A percentile compares a stretch with the other conserved stretches of the same genome.
Conservation (phyloP, 2,888 invertebrate species). For the Drosophila leonis region DNA sequence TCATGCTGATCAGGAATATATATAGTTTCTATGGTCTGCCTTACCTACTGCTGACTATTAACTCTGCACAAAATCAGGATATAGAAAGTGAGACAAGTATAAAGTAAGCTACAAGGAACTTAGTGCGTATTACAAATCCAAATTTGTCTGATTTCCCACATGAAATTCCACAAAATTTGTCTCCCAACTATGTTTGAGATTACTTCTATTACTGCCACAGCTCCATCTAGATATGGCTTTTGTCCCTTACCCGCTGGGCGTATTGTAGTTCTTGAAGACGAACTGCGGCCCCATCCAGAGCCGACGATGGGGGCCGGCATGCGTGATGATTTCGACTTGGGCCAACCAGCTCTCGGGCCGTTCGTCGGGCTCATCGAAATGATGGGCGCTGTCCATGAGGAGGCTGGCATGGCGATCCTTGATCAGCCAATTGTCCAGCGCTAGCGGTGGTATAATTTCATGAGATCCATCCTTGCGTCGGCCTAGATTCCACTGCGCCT, state of each 20-base stretch:
- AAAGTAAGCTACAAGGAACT: no score
- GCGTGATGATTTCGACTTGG: conserved; percentile 98
- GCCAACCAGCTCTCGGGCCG: conserved; percentile 96
- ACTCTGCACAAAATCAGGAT: no score
- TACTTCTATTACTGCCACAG: no score
- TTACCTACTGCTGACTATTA: no score
- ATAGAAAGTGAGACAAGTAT: no score
- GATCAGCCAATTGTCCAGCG: conserved; percentile 89
- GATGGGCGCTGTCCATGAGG: conserved; percentile 80
- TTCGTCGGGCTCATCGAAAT: conserved; percentile 85
- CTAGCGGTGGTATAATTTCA: conserved; percentile 92
- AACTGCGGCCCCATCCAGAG: conserved; percentile 99
- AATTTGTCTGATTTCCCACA: no score
- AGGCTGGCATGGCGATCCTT: conserved; percentile 85
- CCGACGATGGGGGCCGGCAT: conserved; percentile 96
- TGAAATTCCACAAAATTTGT: no score
- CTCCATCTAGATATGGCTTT: no score
- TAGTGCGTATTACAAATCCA: no score
- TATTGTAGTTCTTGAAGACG: conserved; percentile 96
- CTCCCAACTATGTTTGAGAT: no score
- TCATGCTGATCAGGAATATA: no score
- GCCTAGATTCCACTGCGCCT: conserved; percentile 95
- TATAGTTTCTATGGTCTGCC: no score
- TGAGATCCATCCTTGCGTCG: conserved; percentile 86
- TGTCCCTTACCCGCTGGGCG: conserved; percentile 88